Conservation (phyloP, 2,113 vertebrate species). For the Rousettus leschenaultii region DNA sequence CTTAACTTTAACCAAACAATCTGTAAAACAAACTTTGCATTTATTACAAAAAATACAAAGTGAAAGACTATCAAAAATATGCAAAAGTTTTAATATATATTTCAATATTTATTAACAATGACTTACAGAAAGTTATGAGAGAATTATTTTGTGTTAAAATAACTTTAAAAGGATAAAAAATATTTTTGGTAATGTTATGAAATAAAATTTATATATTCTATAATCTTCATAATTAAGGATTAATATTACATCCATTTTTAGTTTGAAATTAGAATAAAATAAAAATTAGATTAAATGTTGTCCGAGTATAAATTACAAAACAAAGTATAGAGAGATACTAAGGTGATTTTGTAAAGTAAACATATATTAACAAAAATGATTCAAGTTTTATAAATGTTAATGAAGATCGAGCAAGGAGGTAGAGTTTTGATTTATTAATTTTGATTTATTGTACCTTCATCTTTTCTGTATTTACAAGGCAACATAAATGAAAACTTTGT, state of each 20-base stretch:
- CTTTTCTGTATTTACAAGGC: neutral
- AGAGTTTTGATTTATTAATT: neutral
- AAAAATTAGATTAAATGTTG: neutral
- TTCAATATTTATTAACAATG: neutral
- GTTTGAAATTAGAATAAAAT: neutral
- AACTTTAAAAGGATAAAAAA: neutral
- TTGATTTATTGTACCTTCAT: neutral
- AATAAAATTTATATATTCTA: neutral
- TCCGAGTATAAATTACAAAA: neutral
- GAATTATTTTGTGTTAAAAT: neutral
- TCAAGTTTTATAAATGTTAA: neutral
- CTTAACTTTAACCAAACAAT: neutral
- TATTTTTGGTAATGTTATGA: neutral
- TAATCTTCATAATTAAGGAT: neutral
- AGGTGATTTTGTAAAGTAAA: neutral
- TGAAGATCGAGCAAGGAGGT: neutral
- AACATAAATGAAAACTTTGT: neutral
- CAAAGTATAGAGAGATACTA: neutral
- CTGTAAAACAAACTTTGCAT: neutral
- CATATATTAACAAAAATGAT: neutral
- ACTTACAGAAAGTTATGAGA: neutral
- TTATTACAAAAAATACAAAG: neutral
- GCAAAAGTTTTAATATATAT: neutral
- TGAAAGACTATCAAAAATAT: neutral
- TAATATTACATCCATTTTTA: neutral